Evolutionary conservation across 2,113 vertebrate species (phyloP).

Genomic region (Bombycilla garrulus): DNA sequence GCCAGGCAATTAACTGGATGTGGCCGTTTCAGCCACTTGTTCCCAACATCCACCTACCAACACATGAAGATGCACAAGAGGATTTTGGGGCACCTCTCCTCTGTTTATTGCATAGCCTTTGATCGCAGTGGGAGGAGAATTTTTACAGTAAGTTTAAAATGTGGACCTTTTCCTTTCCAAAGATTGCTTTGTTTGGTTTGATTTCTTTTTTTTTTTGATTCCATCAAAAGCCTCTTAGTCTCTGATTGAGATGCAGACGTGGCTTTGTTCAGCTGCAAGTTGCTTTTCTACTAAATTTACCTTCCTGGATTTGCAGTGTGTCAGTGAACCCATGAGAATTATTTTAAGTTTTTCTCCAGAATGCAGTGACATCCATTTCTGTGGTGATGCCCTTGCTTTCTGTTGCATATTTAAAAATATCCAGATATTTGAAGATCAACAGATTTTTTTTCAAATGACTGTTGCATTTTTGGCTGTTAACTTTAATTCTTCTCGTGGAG

Average conservation of each 20-base stretch:
- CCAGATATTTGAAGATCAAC: not conserved
- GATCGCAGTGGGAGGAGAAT: constrained; percentile 93
- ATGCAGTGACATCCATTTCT: not conserved
- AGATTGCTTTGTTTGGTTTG: not conserved
- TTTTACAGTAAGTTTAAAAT: constrained; percentile 85
- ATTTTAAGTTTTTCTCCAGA: not conserved
- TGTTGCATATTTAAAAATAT: not conserved
- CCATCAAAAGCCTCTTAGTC: not conserved
- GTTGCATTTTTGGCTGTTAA: not conserved
- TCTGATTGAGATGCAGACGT: not conserved
- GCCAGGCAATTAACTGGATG: constrained; percentile 88
- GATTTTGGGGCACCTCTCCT: constrained; percentile 95
- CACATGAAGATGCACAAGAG: constrained; percentile 98
- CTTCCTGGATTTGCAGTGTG: not conserved
- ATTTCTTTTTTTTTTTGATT: not conserved
- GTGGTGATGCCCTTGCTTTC: not conserved
- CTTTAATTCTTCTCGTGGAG: not conserved
- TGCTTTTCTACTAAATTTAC: not conserved
- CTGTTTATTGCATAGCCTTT: constrained; percentile 97
- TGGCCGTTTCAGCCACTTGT: constrained; percentile 84
- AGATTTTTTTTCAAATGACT: not conserved
- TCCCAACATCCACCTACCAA: constrained; percentile 91
- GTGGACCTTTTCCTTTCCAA: not conserved
- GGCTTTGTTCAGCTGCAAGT: not conserved
- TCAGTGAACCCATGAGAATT: not conserved